Base-by-base conservation (phyloP, 2,797 vertebrate genomes). In the Telmatherina bonti region DNA sequence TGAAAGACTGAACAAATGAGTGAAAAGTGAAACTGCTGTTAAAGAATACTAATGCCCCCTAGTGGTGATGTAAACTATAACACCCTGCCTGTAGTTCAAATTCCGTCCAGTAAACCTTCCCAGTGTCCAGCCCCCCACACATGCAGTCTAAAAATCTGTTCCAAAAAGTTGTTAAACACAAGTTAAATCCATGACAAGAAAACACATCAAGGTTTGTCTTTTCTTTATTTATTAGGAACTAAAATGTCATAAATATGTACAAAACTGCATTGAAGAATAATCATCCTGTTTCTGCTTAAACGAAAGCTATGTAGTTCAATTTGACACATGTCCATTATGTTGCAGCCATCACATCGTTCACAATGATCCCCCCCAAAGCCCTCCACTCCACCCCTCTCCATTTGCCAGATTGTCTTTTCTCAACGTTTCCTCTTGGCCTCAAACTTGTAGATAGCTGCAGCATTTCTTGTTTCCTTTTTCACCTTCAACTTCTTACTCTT, bases 371-470 rank as follows among this genome's bases (percentile, higher is more conserved):
- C n/a, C n/a, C n/a, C n/a, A n/a, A n/a, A n/a, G n/a, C n/a, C n/a
- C n/a, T n/a, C n/a, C n/a, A n/a, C n/a, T n/a, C n/a, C n/a, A n/a
- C n/a, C 58, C 38, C 20, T 27, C 22, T 10, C 31, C 49, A 33
- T 15, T 12, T 31, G 18, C 13, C 1, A 24, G 22, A 12, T 4
- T 9, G 31, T 60, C 5, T 1, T 0, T 15, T 67, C 36, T 94
- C 85, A 99, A 84, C 96, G 95, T 81, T 97, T 98, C 81, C 98
- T 93, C 78, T 94, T 96, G 65, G 93, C 78, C 64, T 97, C 92
- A 92, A 98, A 99, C 90, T 94, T 98, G 90, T 99, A 99, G 91
- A 99, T 92, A 24, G 97, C 96, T 24, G 98, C 92, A 7, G 94
- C 38, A 0, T 81, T 93, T 4, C 70, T 27, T 0, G 96, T 99